Base-by-base conservation (phyloP, 2,888 invertebrate genomes). In the Drosophila borealis region DNA sequence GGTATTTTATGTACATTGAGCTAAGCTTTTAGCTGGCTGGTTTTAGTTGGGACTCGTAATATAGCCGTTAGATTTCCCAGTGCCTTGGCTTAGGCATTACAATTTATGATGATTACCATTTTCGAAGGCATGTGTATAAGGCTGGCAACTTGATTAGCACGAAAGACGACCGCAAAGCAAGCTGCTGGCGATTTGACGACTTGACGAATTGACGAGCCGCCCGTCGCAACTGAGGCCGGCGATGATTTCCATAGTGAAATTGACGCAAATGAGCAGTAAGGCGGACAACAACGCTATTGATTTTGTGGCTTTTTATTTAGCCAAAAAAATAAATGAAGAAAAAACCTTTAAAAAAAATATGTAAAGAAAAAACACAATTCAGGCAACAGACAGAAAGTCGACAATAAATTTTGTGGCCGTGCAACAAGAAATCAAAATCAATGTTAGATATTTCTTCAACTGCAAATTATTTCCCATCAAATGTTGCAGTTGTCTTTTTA, bases 31-130 rank as follows among this genome's bases (percentile, higher is more conserved):
- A 62, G 54, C 17, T 50, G 36, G 42, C 34, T 54, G 61, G 53
- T 41, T 57, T 36, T 21, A 13, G 44, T 37, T 62, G 14, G 8
- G 34, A 56, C 48, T 21, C 19, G 54, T 62, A 75, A 72, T 73
- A 68, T 55, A 61, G 75, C 72, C 44, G 54, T 61, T 64, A 53
- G 67, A 69, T 80, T 75, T 73, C 69, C 70, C 71, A 68, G 59
- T 63, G 51, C 54, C 70, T 69, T 59, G 41, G 65, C 59, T 44
- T 70, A 68, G 64, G 68, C 84, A 83, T 78, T 76, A 87, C 88
- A 63, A 81, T 83, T 87, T 85, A 84, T 87, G 79, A 84, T 85
- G 84, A 89, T 85, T 88, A 86, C 74, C 42, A 70, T 73, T 71
- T 77, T 51, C 44, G 17, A 44, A 50, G 56, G 48, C 57, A 59